These are phyloP conservation scores for Hydropsyche tenuis DNA, from an alignment of 1,140 invertebrate species.

Conservation along the genomic window DNA sequence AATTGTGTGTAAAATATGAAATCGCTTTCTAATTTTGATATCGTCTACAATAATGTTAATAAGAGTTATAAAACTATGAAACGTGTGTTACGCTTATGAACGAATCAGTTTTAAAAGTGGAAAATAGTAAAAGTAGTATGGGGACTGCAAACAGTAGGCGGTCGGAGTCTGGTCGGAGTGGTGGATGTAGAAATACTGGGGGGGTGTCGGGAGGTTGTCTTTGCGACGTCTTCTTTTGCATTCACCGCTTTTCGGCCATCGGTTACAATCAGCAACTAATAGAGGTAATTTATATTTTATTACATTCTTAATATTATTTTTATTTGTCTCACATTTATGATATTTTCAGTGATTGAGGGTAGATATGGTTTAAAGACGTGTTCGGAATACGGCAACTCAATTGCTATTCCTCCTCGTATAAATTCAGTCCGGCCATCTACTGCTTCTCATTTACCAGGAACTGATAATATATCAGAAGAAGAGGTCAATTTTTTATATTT, in stretches of 20 bases:
- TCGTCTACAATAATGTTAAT: too few species aligned
- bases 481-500: conserved; percentile 25
- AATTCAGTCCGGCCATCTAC: conserved; percentile 21
- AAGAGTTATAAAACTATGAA: too few species aligned
- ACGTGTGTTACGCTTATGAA: conserved; percentile 3
- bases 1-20: too few species aligned
- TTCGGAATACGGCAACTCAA: conserved; percentile 2
- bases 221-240: conserved; percentile 45
- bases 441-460: not conserved
- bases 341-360: conserved; percentile 45
- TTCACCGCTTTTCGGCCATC: conserved; percentile 44
- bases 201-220: conserved; percentile 43
- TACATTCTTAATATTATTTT: not conserved
- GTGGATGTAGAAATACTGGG: conserved; percentile 38
- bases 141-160: conserved; percentile 30
- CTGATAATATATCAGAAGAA: conserved; percentile 39
- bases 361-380: conserved; percentile 26
- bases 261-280: conserved; percentile 45
- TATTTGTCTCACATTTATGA: conserved; percentile 2
- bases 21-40: too few species aligned
- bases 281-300: conserved; percentile 36
- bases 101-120: not conserved
- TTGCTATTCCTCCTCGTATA: conserved; percentile 19
- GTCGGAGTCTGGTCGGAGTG: not conserved
- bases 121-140: conserved; percentile 19